Evolutionary conservation across 2,797 vertebrate genomes (phyloP), one percentile per base, ranked within the genome.

Genomic region (Enteromius fasciolatus): DNA sequence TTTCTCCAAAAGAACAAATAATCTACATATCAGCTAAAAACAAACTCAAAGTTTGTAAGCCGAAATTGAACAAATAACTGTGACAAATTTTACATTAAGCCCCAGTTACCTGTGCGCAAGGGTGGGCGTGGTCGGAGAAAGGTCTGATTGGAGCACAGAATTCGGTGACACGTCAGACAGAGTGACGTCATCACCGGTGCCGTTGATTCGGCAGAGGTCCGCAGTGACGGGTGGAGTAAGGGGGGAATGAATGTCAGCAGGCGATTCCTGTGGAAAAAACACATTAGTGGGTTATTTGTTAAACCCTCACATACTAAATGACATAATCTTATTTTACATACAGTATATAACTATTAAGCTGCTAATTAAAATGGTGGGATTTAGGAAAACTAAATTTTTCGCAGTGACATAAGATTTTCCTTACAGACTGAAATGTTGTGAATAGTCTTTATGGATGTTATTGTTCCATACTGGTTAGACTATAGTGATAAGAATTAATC

Each of bases 201-300:
- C 98, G 0, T 98, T 99, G 90, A 98, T 95, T 91, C 87, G 59
- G 91, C 94, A 7, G 97, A 97, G 54, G 96, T 98, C 91, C 96
- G 93, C 85, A 91, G 95, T 78, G 68, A 81, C 85, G 1, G 87
- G 85, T 0, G 98, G 97, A 36, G 96, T 98, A 91, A 98, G 90
- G 89, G 98, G 98, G 90, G 97, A 98, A 48, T 97, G 95, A 80
- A 99, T 96, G 87, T 99, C 98, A 44, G 96, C 97, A 25, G 94
- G 96, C 80, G 98, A 99, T 92, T 99, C 98, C 98, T 99, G 81
- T 74, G 48, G 28, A 77, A 77, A 36, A 6, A 1, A 64, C 20
- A 33, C 8, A 48, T 50, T 6, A 0, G 18, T 41, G 20, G n/a
- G 48, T 52, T 66, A 52, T 36, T 39, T 67, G 46, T 67, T n/a